These are phyloP conservation scores for Austrolebias charrua DNA, from an alignment of 2,797 vertebrate species.

Conservation along the genomic window DNA sequence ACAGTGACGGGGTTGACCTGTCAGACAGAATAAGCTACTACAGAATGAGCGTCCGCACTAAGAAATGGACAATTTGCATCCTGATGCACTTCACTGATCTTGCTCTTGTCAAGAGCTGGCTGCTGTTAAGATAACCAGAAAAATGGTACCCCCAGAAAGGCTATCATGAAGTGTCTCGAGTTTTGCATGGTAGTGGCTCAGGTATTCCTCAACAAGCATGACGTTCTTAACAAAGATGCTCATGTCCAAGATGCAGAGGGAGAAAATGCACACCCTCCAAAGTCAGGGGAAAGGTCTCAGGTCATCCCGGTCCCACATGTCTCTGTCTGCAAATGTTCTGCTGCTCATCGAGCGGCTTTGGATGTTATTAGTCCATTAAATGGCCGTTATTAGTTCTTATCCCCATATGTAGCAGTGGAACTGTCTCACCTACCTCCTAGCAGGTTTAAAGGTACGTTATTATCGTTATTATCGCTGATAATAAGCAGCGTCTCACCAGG, in stretches of 20 bases:
- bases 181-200: not conserved
- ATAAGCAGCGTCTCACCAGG: too few species aligned
- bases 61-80: constrained; percentile 6
- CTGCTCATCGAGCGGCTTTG: too few species aligned
- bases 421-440: too few species aligned
- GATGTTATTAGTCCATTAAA: too few species aligned
- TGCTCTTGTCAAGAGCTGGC: constrained; percentile 5
- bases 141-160: constrained; percentile 1
- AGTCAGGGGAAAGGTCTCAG: too few species aligned
- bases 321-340: not conserved
- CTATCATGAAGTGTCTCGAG: not conserved
- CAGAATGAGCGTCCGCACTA: constrained; percentile 1
- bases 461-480: too few species aligned
- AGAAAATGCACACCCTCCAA: too few species aligned
- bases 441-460: too few species aligned
- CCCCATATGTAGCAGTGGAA: too few species aligned
- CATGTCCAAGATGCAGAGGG: too few species aligned
- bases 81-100: constrained; percentile 1
- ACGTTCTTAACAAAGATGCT: too few species aligned
- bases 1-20: not conserved
- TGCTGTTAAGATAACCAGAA: constrained; percentile 1
- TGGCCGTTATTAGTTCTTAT: too few species aligned
- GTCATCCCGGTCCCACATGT: not conserved
- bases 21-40: constrained; percentile 4
- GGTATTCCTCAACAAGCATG: not conserved